Conservation (phyloP, 2,888 invertebrate species). For the Machimus atricapillus region DNA sequence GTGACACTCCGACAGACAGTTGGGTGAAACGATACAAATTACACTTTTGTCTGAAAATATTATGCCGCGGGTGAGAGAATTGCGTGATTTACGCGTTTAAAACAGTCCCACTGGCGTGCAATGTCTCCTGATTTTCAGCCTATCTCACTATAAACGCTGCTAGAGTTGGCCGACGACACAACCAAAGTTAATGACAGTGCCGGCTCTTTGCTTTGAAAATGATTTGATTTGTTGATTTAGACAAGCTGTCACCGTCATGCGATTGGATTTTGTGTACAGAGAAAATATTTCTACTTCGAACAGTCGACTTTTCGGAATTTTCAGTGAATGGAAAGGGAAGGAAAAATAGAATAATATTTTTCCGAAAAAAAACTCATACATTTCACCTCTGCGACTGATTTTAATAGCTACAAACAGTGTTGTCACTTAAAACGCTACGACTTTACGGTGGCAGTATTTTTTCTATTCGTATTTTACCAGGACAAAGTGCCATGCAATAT, state of each 20-base stretch:
- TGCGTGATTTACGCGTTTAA: neutral
- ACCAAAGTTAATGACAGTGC: neutral
- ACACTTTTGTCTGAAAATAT: neutral
- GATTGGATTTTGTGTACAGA: neutral
- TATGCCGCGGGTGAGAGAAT: neutral
- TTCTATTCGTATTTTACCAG: neutral
- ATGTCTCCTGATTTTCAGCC: neutral
- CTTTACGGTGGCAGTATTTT: neutral
- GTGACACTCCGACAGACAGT: neutral
- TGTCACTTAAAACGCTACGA: neutral
- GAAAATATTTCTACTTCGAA: neutral
- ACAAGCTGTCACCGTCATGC: neutral
- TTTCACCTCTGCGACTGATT: neutral
- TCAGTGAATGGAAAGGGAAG: neutral
- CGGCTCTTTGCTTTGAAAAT: neutral
- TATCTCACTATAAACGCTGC: neutral
- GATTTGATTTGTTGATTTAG: neutral
- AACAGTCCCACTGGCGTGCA: neutral
- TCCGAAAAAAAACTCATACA: neutral
- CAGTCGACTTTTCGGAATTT: neutral
- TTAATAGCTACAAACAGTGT: neutral
- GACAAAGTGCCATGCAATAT: neutral
- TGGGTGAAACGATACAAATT: neutral
- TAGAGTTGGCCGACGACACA: neutral
- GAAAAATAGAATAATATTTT: neutral